These are phyloP conservation scores for Orthosia incerta DNA, from an alignment of 2,888 invertebrate species.

Conservation along the genomic window DNA sequence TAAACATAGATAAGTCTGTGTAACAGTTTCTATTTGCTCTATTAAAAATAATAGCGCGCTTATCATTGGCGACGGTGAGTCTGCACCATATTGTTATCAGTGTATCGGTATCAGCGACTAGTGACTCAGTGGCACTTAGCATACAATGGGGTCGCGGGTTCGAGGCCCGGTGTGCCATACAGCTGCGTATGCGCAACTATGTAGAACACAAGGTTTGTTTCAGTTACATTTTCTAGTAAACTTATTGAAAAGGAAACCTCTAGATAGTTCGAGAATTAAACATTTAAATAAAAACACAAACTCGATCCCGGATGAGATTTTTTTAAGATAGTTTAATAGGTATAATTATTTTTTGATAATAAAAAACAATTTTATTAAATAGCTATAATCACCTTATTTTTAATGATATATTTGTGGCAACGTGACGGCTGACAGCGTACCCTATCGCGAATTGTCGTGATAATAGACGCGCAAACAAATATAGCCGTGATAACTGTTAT, in stretches of 20 bases:
- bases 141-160: conserved; percentile 82
- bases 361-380: not conserved
- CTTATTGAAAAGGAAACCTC: not conserved
- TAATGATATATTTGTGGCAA: conserved; percentile 9
- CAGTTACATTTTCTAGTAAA: conserved; percentile 16
- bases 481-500: conserved; percentile 41
- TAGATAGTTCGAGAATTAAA: not conserved
- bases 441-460: conserved; percentile 28
- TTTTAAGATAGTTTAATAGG: conserved; percentile 1
- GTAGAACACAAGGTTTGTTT: conserved; percentile 46
- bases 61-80: conserved; percentile 59
- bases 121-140: conserved; percentile 76
- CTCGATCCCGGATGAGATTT: conserved; percentile 16
- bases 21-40: conserved; percentile 17
- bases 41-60: conserved; percentile 36
- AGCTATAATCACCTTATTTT: conserved; percentile 22
- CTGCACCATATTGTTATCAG: conserved; percentile 47
- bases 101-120: conserved; percentile 65
- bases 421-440: conserved; percentile 16
- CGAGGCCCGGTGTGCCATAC: conserved; percentile 65
- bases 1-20: not conserved
- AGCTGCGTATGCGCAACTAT: conserved; percentile 47
- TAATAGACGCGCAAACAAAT: conserved; percentile 35
- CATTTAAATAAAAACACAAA: conserved; percentile 5
- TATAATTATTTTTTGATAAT: conserved; percentile 17